phyloP scores from a whole-genome alignment of 2,113 vertebrate species.

The Oreocharis arfaki region DNA sequence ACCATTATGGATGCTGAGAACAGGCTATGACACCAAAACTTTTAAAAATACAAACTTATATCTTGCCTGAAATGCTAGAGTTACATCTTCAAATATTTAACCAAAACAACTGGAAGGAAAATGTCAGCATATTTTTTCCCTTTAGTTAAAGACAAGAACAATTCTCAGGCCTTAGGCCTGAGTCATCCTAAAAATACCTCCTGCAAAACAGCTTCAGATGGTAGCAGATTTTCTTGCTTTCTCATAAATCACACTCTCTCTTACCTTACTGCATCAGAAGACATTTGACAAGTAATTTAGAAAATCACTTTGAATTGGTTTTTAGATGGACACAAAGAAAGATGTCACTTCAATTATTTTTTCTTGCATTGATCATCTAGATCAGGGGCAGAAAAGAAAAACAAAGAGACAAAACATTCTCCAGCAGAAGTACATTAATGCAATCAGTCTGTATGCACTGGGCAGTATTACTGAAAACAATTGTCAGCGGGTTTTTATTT shows the following conservation, averaged over 20 bases:
- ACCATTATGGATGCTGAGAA: background rate
- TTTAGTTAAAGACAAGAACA: background rate
- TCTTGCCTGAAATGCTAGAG: background rate
- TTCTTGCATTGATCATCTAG: background rate
- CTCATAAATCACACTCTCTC: background rate
- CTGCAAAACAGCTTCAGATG: conserved; percentile 10
- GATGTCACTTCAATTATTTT: background rate
- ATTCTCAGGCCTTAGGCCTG: background rate
- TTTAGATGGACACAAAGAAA: background rate
- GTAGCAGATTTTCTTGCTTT: background rate
- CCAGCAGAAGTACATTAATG: background rate
- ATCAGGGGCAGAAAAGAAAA: background rate
- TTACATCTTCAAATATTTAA: background rate
- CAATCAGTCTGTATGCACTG: background rate
- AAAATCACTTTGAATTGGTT: background rate
- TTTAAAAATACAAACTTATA: background rate
- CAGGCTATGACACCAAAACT: background rate
- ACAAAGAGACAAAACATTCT: background rate
- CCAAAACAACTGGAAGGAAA: conserved; percentile 1
- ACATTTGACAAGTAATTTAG: background rate
- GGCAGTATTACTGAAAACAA: background rate
- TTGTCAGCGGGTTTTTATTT: background rate
- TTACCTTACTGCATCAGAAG: background rate
- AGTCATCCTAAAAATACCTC: conserved; percentile 39
- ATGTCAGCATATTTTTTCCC: background rate